Evolutionary conservation across 2,797 vertebrate genomes (phyloP), one percentile per base, ranked within the genome.

Genomic region (Garrulus glandarius): DNA sequence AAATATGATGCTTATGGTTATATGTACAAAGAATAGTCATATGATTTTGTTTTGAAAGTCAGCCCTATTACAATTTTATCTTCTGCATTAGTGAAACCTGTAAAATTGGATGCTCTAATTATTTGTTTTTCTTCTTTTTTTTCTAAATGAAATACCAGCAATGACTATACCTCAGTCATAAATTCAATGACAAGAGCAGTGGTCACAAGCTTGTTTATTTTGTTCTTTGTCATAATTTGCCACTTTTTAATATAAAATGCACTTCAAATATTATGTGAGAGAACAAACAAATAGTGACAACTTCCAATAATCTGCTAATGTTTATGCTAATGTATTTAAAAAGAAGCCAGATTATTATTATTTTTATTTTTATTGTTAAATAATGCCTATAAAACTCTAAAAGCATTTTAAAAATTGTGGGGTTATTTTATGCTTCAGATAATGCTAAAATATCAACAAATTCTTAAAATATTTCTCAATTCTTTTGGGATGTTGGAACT

Each of bases 401-500:
- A 22, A 72, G 4, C 8, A 0, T 67, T 92, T 67, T 64, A 10
- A 60, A 84, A 71, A 39, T 36, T 6, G 1, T n/a, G 30, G 3
- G 1, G 2, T 49, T 71, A 9, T 37, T 61, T 68, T 49, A 2
- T 83, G 17, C 59, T 80, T 83, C 22, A 65, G 21, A 55, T 65
- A 74, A 81, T 80, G 22, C 68, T 90, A 74, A 96, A 94, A 91
- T 87, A 81, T n/a, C 43, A 86, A 82, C 26, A 70, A 76, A 92
- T 65, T 91, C 75, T 93, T 93, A 55, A 84, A 61, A 65, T 92
- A 72, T 84, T 97, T 87, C 32, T 50, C 46, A 69, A 34, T 49
- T 55, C 20, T 27, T 57, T 46, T 76, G 27, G 16, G 55, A 53
- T 29, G 15, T 57, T 11, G 37, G 2, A 56, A 37, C 5, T 70